These are phyloP conservation scores for Pyxicephalus adspersus DNA, from an alignment of 2,113 vertebrate species.

Conservation along the genomic window DNA sequence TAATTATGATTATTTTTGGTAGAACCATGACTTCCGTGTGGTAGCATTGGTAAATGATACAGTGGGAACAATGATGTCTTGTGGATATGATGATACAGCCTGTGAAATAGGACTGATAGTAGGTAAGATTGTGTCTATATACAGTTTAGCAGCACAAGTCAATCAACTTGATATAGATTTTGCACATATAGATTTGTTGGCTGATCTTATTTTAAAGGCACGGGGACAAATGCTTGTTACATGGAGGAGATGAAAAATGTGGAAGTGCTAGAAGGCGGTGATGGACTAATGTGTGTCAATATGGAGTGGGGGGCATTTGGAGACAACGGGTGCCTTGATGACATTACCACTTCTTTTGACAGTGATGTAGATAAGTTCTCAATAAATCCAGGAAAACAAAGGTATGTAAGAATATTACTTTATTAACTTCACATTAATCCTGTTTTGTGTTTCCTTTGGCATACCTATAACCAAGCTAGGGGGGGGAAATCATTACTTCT, in stretches of 20 bases:
- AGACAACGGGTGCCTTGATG: constrained; percentile 68
- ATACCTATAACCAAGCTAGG: no score
- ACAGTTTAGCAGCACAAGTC: not conserved
- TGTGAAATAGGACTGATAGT: constrained; percentile 80
- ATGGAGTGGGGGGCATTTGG: constrained; percentile 82
- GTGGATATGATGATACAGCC: constrained; percentile 71
- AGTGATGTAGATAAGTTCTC: constrained; percentile 63
- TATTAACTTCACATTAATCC: no score
- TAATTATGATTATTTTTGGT: constrained; percentile 58
- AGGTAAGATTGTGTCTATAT: constrained; percentile 63
- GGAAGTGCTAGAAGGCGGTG: constrained; percentile 57
- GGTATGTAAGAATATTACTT: constrained; percentile 58
- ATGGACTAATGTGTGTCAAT: constrained; percentile 77
- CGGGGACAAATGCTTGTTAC: constrained; percentile 77
- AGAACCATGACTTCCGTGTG: constrained; percentile 71
- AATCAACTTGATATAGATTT: not conserved
- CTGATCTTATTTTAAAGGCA: constrained; percentile 63
- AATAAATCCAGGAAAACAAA: constrained; percentile 74
- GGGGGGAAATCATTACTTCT: no score
- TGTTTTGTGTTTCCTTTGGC: no score
- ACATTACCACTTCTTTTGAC: constrained; percentile 68
- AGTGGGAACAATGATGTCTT: constrained; percentile 83
- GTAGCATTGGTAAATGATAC: constrained; percentile 80
- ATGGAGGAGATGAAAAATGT: constrained; percentile 78
- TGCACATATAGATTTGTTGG: not conserved